phyloP scores from a whole-genome alignment of 2,113 vertebrate genomes.

The Coptodon bakossiorum region DNA sequence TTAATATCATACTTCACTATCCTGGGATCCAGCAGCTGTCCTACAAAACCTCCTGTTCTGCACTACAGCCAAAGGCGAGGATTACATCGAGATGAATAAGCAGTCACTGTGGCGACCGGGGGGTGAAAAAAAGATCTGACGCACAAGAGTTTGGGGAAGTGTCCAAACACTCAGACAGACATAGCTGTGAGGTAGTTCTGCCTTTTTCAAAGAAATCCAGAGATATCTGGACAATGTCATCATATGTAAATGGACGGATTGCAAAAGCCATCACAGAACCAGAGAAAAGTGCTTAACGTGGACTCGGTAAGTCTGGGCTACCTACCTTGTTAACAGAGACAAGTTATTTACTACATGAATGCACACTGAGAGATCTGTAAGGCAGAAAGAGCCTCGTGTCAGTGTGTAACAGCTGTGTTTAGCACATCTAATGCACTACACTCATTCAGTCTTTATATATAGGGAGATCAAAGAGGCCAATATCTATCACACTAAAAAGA shows the following conservation, averaged over 20 bases:
- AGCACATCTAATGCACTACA: not conserved
- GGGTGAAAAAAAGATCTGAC: not conserved
- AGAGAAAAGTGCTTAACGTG: conserved; percentile 29
- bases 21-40: not conserved
- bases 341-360: conserved; percentile 35
- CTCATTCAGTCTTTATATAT: not conserved
- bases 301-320: conserved; percentile 24
- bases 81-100: conserved; percentile 49
- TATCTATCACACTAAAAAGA: not conserved
- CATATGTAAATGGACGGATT: not conserved
- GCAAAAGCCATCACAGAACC: conserved; percentile 17
- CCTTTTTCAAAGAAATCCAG: not conserved
- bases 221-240: conserved; percentile 12
- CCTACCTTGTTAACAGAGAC: not conserved
- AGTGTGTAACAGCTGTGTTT: not conserved
- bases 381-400: not conserved
- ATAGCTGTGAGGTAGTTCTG: not conserved
- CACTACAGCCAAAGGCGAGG: conserved; percentile 13
- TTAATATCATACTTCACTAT: conserved; percentile 49
- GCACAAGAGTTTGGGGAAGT: not conserved
- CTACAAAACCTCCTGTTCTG: conserved; percentile 22
- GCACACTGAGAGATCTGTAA: not conserved
- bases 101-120: conserved; percentile 14
- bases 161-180: not conserved
- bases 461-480: not conserved